Evolutionary conservation across 2,888 invertebrate genomes (phyloP).

Genomic region (Aphidius colemani): DNA sequence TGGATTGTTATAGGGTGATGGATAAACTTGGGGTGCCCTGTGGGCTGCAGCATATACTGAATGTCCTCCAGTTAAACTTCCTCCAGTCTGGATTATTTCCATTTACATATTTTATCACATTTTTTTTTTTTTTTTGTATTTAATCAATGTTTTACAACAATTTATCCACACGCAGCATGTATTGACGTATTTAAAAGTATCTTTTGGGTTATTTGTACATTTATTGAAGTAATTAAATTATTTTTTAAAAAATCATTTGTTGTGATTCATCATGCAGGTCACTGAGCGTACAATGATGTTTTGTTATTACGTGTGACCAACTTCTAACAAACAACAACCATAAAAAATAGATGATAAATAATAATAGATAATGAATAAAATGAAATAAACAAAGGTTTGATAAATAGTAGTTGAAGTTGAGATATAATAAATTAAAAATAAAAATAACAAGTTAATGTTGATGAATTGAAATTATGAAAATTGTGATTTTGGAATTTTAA

Average conservation of each 20-base stretch:
- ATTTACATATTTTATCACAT: background rate
- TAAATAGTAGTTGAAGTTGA: conserved; percentile 19
- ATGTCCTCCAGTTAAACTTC: conserved; percentile 52
- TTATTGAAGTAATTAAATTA: conserved; percentile 23
- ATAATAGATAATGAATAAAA: background rate
- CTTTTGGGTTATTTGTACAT: conserved; percentile 22
- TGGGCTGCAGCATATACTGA: conserved; percentile 56
- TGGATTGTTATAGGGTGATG: conserved; percentile 58
- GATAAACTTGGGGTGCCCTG: conserved; percentile 58
- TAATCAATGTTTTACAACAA: conserved; percentile 3
- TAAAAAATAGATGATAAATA: background rate
- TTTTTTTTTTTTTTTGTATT: conserved; percentile 26
- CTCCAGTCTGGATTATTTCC: conserved; percentile 47
- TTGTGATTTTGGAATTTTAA: too few relatives aligned
- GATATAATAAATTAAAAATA: background rate
- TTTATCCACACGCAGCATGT: conserved; percentile 57
- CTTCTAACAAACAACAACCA: background rate
- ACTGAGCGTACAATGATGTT: conserved; percentile 23
- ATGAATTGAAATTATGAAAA: background rate
- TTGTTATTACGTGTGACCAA: conserved; percentile 25
- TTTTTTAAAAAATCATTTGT: conserved; percentile 16
- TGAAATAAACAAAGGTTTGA: conserved; percentile 1
- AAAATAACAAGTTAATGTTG: background rate
- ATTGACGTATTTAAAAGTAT: conserved; percentile 35
- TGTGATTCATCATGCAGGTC: conserved; percentile 18